Percentiles rank a stretch among this genome's conserved stretches.
These are phyloP conservation scores for Molanna angustata DNA, from an alignment of 2,888 invertebrate genomes.

Conservation along the genomic window DNA sequence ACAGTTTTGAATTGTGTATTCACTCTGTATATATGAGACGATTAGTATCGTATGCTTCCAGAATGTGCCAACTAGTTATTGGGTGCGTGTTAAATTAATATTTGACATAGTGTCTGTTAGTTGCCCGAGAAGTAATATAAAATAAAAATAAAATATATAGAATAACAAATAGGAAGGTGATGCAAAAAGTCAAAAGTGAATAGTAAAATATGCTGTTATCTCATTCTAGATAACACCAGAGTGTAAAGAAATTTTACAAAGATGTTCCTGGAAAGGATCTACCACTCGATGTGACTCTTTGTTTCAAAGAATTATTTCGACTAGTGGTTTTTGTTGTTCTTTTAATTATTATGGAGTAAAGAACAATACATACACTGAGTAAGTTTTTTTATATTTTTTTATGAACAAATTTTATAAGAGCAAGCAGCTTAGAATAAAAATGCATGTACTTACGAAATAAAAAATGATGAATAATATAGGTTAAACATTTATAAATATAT, in stretches of 20 bases:
- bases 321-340: conserved; percentile 60
- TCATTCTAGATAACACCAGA: conserved; percentile 51
- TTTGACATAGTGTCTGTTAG: too few relatives aligned
- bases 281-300: conserved; percentile 50
- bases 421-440: background rate
- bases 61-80: too few relatives aligned
- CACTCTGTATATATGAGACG: too few relatives aligned
- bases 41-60: too few relatives aligned
- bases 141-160: too few relatives aligned
- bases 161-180: too few relatives aligned
- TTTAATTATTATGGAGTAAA: conserved; percentile 59
- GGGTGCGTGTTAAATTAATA: too few relatives aligned
- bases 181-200: background rate
- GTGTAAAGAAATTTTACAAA: conserved; percentile 51
- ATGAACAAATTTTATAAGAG: background rate
- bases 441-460: background rate
- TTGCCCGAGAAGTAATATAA: too few relatives aligned
- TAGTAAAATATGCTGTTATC: too few relatives aligned
- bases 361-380: conserved; percentile 38
- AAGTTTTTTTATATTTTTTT: conserved; percentile 18
- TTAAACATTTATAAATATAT: too few relatives aligned
- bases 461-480: background rate
- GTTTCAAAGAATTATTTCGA: conserved; percentile 49
- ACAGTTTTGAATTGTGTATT: too few relatives aligned
- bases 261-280: conserved; percentile 60